phyloP scores from a whole-genome alignment of 2,888 invertebrate genomes.

The Thyatira batis region DNA sequence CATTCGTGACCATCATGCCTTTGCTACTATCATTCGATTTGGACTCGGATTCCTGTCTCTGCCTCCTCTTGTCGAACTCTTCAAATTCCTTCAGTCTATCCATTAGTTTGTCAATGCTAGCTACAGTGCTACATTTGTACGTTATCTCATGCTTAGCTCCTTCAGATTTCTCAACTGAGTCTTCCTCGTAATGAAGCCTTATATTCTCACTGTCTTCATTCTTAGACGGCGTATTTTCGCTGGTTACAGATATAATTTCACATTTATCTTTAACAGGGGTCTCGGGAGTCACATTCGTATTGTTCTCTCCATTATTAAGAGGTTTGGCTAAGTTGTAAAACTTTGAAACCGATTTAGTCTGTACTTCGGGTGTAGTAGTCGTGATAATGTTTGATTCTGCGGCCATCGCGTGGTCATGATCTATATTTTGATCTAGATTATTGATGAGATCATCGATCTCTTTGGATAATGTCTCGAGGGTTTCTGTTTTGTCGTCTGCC shows the following conservation, averaged over 20 bases:
- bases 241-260: slow-evolving; percentile 40
- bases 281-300: slow-evolving; percentile 57
- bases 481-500: slow-evolving; percentile 66
- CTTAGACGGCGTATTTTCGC: slow-evolving; percentile 68
- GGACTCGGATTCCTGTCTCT: slow-evolving; percentile 67
- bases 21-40: slow-evolving; percentile 60
- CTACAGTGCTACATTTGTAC: slow-evolving; percentile 65
- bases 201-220: slow-evolving; percentile 75
- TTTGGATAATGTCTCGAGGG: slow-evolving; percentile 70
- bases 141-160: slow-evolving; percentile 58
- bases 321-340: slow-evolving; percentile 68
- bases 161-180: slow-evolving; percentile 67
- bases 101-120: slow-evolving; percentile 78
- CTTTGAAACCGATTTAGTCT: slow-evolving; percentile 62
- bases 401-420: slow-evolving; percentile 56
- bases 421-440: slow-evolving; percentile 70
- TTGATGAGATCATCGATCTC: slow-evolving; percentile 77
- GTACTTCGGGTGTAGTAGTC: slow-evolving; percentile 39
- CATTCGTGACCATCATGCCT: slow-evolving; percentile 74
- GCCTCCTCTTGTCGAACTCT: slow-evolving; percentile 75
- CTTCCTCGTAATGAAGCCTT: slow-evolving; percentile 72
- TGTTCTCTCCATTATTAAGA: slow-evolving; percentile 52
- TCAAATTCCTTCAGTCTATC: slow-evolving; percentile 78
- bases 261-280: slow-evolving; percentile 71
- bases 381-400: slow-evolving; percentile 27